A percentile compares a stretch with the other conserved stretches of the same genome.
Conservation (phyloP, 2,113 vertebrate species). For the Tonatia bakeri region DNA sequence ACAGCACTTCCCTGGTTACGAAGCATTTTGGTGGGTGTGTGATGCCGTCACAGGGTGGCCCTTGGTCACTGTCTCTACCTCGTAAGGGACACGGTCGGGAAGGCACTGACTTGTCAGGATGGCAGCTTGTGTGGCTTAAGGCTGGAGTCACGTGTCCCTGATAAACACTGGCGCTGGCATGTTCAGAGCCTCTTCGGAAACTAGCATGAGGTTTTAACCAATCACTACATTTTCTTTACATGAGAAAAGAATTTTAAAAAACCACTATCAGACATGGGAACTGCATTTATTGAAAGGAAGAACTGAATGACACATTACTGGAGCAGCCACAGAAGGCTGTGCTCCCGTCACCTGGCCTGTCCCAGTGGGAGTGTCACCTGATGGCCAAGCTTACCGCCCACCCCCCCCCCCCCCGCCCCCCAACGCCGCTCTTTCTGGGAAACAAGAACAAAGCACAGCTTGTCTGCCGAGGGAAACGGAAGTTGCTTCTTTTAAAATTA, state of each 20-base stretch:
- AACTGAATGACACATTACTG: rapidly evolving
- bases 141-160: not conserved
- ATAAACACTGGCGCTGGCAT: not conserved
- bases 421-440: not conserved
- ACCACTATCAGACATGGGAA: not conserved
- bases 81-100: rapidly evolving
- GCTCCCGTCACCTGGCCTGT: rapidly evolving
- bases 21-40: not conserved
- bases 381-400: rapidly evolving
- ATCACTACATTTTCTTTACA: not conserved
- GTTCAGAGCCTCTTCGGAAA: not conserved
- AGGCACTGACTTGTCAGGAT: not conserved
- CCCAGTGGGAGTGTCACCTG: rapidly evolving
- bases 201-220: not conserved
- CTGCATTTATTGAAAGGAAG: not conserved
- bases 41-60: no score
- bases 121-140: rapidly evolving
- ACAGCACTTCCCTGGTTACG: not conserved
- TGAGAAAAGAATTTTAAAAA: not conserved
- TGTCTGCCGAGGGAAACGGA: not conserved
- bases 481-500: rapidly evolving
- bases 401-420: no score
- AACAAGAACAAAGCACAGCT: no score
- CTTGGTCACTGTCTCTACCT: not conserved
- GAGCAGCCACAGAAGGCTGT: not conserved